Base-by-base conservation (phyloP, 2,797 vertebrate genomes). In the Astyanax mexicanus region DNA sequence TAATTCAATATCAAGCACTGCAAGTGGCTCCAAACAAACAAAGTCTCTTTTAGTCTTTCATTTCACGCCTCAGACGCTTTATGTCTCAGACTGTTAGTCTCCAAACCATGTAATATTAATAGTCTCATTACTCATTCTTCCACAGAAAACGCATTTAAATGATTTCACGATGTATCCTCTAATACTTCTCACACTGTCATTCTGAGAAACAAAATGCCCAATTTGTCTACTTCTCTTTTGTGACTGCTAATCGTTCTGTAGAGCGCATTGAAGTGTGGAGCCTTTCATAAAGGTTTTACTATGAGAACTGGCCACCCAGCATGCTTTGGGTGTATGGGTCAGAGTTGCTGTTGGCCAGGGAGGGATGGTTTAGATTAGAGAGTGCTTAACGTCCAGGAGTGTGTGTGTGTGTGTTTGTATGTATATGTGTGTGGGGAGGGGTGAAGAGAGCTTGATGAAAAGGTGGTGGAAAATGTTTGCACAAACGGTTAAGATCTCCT, bases 241-340 rank as follows among this genome's bases (percentile, higher is more conserved):
- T 32, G 35, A 54, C 61, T 65, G 32, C 7, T 27, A 73, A 62
- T 73, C 21, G 19, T 19, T 35, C 13, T 40, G n/a, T 42, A 49
- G 29, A 32, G 29, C 29, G 29, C 29, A 65, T 23, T 71, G 7
- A 75, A 60, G 52, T 64, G 47, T 8, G 67, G 32, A 25, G 71
- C 12, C 17, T 54, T 37, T 65, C 49, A 67, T 60, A 72, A 74
- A 66, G 49, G 70, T 29, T 82, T 69, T 29, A 66, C 47, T 17
- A 47, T 47, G 62, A 19, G 42, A 69, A 64, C 9, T 19, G 77
- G 52, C 44, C 42, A 73, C 69, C 37, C 77, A 70, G 52, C 71
- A 68, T 77, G 62, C 71, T 54, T 58, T 72, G 7, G 11, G 61
- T 52, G 52, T 32, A 49, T 1, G 38, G 52, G 60, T 21, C 40